Conservation (phyloP, 2,888 invertebrate species). For the Drosophila sordidapex region DNA sequence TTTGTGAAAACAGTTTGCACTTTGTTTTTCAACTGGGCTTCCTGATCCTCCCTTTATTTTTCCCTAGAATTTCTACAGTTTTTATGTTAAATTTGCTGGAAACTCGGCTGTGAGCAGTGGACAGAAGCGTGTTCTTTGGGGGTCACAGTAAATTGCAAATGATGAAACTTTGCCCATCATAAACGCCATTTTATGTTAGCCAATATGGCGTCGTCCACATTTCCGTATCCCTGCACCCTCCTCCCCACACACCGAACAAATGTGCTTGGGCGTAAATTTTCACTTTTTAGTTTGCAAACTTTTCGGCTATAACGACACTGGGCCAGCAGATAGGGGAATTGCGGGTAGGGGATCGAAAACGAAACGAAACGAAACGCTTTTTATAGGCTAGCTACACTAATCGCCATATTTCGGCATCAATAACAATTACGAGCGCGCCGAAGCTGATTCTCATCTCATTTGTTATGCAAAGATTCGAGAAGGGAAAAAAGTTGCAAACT, state of each 20-base stretch:
- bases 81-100: conserved; percentile 73
- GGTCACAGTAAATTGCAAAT: conserved; percentile 71
- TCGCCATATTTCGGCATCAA: conserved; percentile 72
- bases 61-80: conserved; percentile 32
- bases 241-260: conserved; percentile 19
- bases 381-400: conserved; percentile 51
- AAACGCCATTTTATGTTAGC: conserved; percentile 75
- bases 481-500: conserved; percentile 13
- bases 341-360: not conserved
- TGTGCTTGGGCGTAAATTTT: conserved; percentile 59
- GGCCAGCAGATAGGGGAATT: not conserved
- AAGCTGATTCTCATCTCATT: conserved; percentile 50
- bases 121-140: conserved; percentile 24
- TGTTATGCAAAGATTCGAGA: conserved; percentile 48
- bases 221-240: conserved; percentile 3
- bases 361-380: conserved; percentile 9
- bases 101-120: conserved; percentile 29
- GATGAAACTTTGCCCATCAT: conserved; percentile 75
- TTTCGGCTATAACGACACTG: conserved; percentile 25
- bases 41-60: not conserved
- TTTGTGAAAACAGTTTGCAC: conserved; percentile 60
- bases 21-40: conserved; percentile 14
- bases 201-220: conserved; percentile 66
- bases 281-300: conserved; percentile 65
- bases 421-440: conserved; percentile 60